Conservation (phyloP, 1,140 invertebrate genomes). For the Plutomurus gul region DNA sequence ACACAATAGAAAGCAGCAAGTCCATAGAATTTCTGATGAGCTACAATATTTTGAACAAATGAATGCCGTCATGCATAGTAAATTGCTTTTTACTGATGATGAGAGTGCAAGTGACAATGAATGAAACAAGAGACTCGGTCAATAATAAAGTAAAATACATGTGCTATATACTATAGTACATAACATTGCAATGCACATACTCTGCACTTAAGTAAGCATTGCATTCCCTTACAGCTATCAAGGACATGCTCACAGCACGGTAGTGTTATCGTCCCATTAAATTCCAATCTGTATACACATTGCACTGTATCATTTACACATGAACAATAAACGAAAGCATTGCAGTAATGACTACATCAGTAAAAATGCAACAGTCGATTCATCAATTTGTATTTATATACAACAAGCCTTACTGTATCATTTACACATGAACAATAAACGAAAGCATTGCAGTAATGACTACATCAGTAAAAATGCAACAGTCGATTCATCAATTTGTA, state of each 20-base stretch:
- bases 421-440: not conserved
- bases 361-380: conserved; percentile 8
- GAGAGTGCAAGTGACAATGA: conserved; percentile 10
- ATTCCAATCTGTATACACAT: not conserved
- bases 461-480: not conserved
- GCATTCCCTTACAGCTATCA: no score
- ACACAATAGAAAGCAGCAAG: not conserved
- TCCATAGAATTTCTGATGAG: not conserved
- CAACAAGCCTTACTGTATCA: not conserved
- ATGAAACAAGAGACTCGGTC: conserved; percentile 17
- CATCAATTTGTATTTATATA: not conserved
- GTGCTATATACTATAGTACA: no score
- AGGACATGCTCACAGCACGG: not conserved
- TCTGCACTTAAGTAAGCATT: no score
- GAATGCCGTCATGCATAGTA: not conserved
- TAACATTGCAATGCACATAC: no score
- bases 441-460: not conserved
- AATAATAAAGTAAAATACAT: not conserved
- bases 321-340: not conserved
- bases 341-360: conserved; percentile 1
- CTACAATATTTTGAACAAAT: not conserved
- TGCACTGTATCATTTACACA: not conserved
- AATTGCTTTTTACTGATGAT: not conserved
- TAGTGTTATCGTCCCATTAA: not conserved
- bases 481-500: conserved; percentile 7